phyloP scores from a whole-genome alignment of 2,113 vertebrate genomes.

The Eolophus roseicapilla region DNA sequence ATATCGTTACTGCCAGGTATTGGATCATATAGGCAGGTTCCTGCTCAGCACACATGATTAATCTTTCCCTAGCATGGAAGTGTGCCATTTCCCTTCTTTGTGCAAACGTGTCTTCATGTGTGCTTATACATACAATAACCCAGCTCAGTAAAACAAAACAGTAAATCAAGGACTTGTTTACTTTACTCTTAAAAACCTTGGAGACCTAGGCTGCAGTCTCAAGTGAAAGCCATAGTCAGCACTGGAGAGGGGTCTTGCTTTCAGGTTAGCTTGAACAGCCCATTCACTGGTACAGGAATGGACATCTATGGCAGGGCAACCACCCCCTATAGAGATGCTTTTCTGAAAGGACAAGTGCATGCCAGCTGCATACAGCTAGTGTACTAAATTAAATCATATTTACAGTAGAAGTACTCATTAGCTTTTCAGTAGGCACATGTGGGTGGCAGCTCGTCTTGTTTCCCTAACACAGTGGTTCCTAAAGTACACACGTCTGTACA shows the following conservation, averaged over 20 bases:
- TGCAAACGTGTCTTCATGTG: neutral
- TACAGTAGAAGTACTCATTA: neutral
- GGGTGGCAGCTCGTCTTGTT: neutral
- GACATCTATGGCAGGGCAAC: neutral
- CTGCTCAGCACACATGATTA: neutral
- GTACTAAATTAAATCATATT: slow-evolving; percentile 12
- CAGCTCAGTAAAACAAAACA: neutral
- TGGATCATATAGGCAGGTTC: neutral
- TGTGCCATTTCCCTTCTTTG: neutral
- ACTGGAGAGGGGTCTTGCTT: neutral
- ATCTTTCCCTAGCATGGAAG: neutral
- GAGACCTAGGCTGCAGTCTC: neutral
- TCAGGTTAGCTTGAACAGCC: neutral
- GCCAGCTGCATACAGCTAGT: neutral
- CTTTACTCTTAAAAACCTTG: neutral
- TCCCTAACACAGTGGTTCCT: neutral
- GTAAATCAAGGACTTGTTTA: neutral
- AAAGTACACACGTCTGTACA: neutral
- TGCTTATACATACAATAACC: neutral
- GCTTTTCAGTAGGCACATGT: neutral
- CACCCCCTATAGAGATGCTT: neutral
- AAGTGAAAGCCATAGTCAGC: neutral
- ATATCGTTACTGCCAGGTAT: neutral
- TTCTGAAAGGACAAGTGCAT: neutral
- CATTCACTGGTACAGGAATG: neutral